These are phyloP conservation scores for Oriolus oriolus DNA, from an alignment of 2,113 vertebrate species.

Conservation along the genomic window DNA sequence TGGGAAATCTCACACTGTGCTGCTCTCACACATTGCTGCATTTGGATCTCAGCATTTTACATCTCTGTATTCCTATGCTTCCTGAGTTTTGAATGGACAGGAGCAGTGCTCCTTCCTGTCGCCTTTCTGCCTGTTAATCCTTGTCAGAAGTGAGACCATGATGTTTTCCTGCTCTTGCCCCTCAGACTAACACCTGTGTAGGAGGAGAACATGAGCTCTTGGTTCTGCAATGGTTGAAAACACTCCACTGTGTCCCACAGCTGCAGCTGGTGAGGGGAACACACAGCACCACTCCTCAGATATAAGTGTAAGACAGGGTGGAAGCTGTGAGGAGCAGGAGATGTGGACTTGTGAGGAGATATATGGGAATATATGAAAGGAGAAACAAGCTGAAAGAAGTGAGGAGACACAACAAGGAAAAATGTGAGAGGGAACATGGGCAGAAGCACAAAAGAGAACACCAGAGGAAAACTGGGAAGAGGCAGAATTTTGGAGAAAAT, in stretches of 20 bases:
- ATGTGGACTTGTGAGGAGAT: neutral
- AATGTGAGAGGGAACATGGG: fast-evolving
- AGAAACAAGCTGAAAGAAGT: neutral
- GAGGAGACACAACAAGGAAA: neutral
- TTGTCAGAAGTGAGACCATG: neutral
- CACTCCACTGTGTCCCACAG: neutral
- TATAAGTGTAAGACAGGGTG: neutral
- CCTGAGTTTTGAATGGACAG: neutral
- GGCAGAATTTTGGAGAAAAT: neutral
- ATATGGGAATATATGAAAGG: neutral
- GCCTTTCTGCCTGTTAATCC: neutral
- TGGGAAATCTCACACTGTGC: neutral
- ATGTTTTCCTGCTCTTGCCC: neutral
- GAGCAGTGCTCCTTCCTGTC: neutral
- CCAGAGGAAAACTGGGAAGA: neutral
- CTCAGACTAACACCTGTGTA: neutral
- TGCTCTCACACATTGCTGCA: neutral
- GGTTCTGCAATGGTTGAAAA: neutral
- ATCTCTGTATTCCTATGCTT: neutral
- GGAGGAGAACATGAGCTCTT: neutral
- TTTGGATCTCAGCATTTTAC: neutral
- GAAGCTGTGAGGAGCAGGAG: neutral
- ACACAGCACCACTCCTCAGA: neutral
- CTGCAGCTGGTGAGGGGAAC: neutral
- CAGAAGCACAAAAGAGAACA: neutral